Percentiles rank a stretch among this genome's conserved stretches.
Conservation (phyloP, 2,113 vertebrate species). For the Centrocercus urophasianus region DNA sequence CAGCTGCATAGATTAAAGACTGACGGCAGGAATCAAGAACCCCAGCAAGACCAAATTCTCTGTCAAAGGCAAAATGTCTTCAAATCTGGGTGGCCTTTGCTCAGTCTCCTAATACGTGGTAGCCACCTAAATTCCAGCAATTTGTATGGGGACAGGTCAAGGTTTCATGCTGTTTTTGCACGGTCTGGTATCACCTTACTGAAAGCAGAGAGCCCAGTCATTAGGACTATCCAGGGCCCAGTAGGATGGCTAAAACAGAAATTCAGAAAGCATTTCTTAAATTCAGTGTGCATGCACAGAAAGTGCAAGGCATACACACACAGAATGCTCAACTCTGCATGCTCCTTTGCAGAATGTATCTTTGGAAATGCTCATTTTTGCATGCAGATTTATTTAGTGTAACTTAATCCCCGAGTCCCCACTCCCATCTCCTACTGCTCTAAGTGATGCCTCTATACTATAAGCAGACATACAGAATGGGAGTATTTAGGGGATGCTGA, state of each 20-base stretch:
- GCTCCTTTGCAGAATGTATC: accelerated
- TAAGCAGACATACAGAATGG: accelerated
- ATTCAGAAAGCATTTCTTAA: background rate
- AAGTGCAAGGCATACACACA: accelerated
- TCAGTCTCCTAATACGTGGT: accelerated
- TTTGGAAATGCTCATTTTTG: background rate
- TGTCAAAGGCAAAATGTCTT: background rate
- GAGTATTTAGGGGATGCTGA: background rate
- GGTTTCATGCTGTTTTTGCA: background rate
- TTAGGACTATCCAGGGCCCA: background rate
- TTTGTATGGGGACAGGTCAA: background rate
- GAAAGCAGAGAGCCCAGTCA: background rate
- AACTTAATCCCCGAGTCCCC: background rate
- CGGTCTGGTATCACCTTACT: background rate
- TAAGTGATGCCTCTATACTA: background rate
- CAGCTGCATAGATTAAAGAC: background rate
- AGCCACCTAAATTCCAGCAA: background rate
- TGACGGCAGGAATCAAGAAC: background rate
- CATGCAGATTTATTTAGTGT: background rate
- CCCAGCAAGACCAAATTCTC: background rate
- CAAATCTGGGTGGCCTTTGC: background rate
- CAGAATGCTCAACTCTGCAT: background rate
- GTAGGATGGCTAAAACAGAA: background rate
- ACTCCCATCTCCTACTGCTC: background rate
- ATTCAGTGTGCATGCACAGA: background rate